Conservation (phyloP, 2,888 invertebrate species). For the Cosmopolites sordidus region DNA sequence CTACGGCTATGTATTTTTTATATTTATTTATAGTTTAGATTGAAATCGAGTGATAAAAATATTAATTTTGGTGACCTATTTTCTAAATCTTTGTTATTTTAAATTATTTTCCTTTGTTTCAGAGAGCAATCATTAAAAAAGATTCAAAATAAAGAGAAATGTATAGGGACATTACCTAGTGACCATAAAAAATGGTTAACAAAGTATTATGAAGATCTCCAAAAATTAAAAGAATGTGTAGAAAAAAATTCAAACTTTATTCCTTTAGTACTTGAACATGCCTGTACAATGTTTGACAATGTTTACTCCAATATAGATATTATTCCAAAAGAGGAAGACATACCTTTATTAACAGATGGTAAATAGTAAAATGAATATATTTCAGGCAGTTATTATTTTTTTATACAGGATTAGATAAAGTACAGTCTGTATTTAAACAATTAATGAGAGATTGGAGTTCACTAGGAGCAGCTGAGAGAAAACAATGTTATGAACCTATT, state of each 20-base stretch:
- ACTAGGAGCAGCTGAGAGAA: slow-evolving; percentile 75
- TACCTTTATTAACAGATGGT: slow-evolving; percentile 12
- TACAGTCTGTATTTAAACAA: slow-evolving; percentile 91
- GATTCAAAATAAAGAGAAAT: slow-evolving; percentile 71
- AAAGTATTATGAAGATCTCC: slow-evolving; percentile 72
- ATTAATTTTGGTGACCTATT: no score
- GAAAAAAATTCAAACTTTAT: slow-evolving; percentile 66
- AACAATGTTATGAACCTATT: slow-evolving; percentile 85
- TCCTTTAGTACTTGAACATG: slow-evolving; percentile 71
- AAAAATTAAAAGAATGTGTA: slow-evolving; percentile 71
- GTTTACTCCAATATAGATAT: slow-evolving; percentile 45
- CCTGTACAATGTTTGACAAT: slow-evolving; percentile 82
- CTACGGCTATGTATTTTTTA: no score
- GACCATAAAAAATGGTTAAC: slow-evolving; percentile 72
- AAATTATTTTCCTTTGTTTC: no score
- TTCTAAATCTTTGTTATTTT: no score
- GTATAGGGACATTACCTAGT: slow-evolving; percentile 66
- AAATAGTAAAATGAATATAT: neutral
- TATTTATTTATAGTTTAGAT: no score
- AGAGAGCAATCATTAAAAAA: slow-evolving; percentile 73
- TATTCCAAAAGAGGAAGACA: slow-evolving; percentile 41
- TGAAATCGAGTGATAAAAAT: no score
- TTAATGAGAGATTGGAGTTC: slow-evolving; percentile 96
- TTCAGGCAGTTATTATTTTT: neutral
- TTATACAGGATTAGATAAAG: slow-evolving; percentile 66